These are phyloP conservation scores for Parus major DNA, from an alignment of 2,113 vertebrate genomes.

Conservation along the genomic window DNA sequence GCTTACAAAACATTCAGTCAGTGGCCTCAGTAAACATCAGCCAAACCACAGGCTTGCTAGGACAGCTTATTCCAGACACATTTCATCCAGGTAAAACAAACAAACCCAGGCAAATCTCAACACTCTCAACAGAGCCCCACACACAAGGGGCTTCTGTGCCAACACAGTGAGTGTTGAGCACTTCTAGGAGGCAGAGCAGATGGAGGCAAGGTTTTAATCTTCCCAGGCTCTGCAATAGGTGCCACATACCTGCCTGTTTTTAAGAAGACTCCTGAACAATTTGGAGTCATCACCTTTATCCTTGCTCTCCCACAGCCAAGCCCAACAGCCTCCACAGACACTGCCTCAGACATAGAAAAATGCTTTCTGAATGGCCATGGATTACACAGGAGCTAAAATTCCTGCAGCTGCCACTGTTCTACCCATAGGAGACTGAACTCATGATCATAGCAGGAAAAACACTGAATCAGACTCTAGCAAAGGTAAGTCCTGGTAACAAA, in stretches of 20 bases:
- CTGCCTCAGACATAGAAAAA: neutral
- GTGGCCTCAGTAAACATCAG: neutral
- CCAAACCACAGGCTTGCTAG: neutral
- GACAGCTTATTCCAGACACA: neutral
- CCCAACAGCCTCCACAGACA: neutral
- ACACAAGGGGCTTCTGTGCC: neutral
- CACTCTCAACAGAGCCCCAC: neutral
- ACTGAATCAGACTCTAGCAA: neutral
- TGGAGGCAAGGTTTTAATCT: neutral
- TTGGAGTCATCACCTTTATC: neutral
- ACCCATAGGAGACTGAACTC: neutral
- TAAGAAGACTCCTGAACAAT: neutral
- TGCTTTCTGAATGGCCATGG: neutral
- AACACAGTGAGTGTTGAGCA: neutral
- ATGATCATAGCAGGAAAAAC: neutral
- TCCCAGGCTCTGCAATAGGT: neutral
- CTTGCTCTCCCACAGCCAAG: neutral
- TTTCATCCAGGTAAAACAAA: neutral
- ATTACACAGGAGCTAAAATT: fast-evolving
- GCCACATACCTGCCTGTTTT: neutral
- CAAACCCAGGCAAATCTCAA: neutral
- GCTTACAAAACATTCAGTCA: neutral
- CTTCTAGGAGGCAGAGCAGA: neutral
- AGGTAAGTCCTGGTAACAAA: neutral
- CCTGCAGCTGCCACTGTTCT: neutral